Evolutionary conservation across 2,888 invertebrate genomes (phyloP), one percentile per base, ranked within the genome.

Genomic region (Tachina lurida): DNA sequence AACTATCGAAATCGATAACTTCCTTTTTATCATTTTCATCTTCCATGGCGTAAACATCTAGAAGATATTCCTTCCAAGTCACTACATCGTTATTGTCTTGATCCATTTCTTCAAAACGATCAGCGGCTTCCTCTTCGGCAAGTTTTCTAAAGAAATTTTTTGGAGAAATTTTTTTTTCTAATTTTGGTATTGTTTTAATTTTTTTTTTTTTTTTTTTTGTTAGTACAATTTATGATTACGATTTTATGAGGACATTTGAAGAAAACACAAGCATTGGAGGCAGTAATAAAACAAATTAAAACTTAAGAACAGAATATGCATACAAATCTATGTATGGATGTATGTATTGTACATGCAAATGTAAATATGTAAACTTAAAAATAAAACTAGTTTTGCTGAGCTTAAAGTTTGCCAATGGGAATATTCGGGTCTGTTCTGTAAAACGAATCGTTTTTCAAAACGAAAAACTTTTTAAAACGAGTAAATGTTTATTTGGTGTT

Each of bases 1-100:
- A 92, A 0, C 91, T 92, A 10, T 94, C 92, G 39, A 94, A 94
- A 10, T 94, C 94, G 56, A 91, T 91, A 3, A 91, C 74, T 74
- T 93, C 91, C 54, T 91, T 91, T 19, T 90, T 90, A 3, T 89
- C 90, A 74, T 94, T 92, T 81, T 95, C 95, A 5, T 93, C 93
- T 85, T 95, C 95, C 71, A 96, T 95, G 0, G 97, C 97, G 91
- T 97, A 99, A 0, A 97, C 95, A 91, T 98, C 97, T 76, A 95
- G 94, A n/a, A 98, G 91, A 92, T 98, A 97, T 93, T 99, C 99
- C 8, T 94, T 93, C 98, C 98, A 99, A 0, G 97, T 95, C 3
- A 99, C 95, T 87, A 93, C 93, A 0, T 96, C 96, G 92, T 99
- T 97, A 54, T 94, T 94, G 92, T 99, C 95, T 60, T 95, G 94